Percentiles rank a stretch among this genome's conserved stretches.
Evolutionary conservation across 2,888 invertebrate species (phyloP).

Genomic region (Caenorhabditis becei): DNA sequence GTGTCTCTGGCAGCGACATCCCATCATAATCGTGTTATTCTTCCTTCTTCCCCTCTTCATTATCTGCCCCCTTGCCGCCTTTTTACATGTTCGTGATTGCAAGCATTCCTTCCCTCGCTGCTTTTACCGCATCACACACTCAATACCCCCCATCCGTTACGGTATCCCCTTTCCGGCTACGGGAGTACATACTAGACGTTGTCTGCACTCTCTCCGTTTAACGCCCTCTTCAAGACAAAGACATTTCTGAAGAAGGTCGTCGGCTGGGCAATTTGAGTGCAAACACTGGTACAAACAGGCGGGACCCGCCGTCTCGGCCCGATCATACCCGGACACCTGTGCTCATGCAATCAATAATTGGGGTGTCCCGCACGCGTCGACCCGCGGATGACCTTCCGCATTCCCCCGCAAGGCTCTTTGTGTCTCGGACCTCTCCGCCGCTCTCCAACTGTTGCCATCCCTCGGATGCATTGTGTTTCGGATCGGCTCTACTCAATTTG

Average conservation of each 20-base stretch:
- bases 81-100: constrained; percentile 32
- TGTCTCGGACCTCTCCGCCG: constrained; percentile 23
- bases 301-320: constrained; percentile 10
- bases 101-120: constrained; percentile 1
- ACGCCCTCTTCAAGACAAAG: constrained; percentile 42
- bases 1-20: constrained; percentile 1
- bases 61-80: constrained; percentile 39
- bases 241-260: constrained; percentile 49
- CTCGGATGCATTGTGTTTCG: background rate
- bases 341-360: constrained; percentile 48
- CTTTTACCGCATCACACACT: background rate
- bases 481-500: constrained; percentile 24
- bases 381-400: constrained; percentile 50
- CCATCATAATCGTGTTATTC: constrained; percentile 49
- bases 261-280: constrained; percentile 48
- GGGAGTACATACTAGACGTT: constrained; percentile 42
- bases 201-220: constrained; percentile 45
- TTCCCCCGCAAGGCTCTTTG: constrained; percentile 44
- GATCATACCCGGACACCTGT: constrained; percentile 11
- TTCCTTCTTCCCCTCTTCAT: constrained; percentile 34
- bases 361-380: background rate
- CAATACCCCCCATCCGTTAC: constrained; percentile 19
- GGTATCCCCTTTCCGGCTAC: constrained; percentile 47
- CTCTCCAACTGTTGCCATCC: constrained; percentile 41
- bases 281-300: constrained; percentile 43